Conservation (phyloP, 2,113 vertebrate species). For the Pterocles orientalis region DNA sequence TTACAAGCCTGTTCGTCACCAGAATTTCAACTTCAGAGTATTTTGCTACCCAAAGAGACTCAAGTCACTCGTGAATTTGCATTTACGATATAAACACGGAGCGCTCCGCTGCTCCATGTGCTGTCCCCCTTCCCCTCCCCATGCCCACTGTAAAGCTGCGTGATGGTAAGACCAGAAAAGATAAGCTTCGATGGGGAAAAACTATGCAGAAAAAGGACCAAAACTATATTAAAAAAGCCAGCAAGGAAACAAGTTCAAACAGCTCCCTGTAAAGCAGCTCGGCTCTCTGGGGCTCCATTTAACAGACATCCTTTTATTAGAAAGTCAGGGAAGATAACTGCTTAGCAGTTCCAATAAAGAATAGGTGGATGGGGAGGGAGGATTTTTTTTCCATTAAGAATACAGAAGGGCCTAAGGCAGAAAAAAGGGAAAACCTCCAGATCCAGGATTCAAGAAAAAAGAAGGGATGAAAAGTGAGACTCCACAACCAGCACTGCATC, state of each 20-base stretch:
- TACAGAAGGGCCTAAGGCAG: neutral
- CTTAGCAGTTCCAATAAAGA: slow-evolving; percentile 39
- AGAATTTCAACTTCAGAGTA: neutral
- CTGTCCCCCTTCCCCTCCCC: neutral
- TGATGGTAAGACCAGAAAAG: neutral
- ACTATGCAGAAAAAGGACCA: neutral
- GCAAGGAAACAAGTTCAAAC: slow-evolving; percentile 16
- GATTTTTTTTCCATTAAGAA: neutral
- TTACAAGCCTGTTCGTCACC: neutral
- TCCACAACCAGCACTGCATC: neutral
- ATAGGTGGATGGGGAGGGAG: neutral
- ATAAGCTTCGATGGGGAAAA: neutral
- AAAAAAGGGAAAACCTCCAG: neutral
- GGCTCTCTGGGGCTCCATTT: slow-evolving; percentile 36
- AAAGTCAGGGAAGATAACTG: slow-evolving; percentile 24
- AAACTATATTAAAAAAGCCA: slow-evolving; percentile 27
- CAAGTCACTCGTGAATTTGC: neutral
- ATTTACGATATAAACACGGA: neutral
- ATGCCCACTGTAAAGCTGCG: neutral
- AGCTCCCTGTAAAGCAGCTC: slow-evolving; percentile 39
- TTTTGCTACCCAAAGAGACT: neutral
- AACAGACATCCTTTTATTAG: slow-evolving; percentile 52
- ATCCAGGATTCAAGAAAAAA: neutral
- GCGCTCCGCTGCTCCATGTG: neutral
- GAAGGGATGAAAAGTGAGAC: neutral